Base-by-base conservation (phyloP, 2,797 vertebrate species). In the Chiroxiphia lanceolata region DNA sequence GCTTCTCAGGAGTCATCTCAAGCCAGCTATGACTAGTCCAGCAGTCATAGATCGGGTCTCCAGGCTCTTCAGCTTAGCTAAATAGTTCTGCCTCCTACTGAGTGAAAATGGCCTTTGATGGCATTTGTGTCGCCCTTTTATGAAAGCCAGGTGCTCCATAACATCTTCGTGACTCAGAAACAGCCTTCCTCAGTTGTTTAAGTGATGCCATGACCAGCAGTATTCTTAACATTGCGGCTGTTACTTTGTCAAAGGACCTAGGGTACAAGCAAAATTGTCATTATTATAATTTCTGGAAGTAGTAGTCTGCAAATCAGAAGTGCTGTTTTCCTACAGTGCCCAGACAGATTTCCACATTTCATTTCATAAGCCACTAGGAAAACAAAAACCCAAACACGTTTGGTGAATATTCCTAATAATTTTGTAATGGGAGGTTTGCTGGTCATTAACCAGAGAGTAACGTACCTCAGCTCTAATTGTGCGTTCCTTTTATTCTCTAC, bases 381-480 rank as follows among this genome's bases (percentile, higher is more conserved):
- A 40, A 83, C 61, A 31, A 4, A 0, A 1, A 2, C 8, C 13
- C 23, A 22, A 40, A 11, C 6, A 34, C 14, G 12, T 69, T 83
- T 83, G 10, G 11, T 78, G 57, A 85, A 51, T 63, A 78, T 54
- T 75, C 25, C 15, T 61, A 69, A 31, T 47, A 40, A 54, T 83
- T 92, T 81, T 89, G n/a, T 54, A 59, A 47, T 19, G 45, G 34
- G 11, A 68, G 9, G 17, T 78, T 75, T 87, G 38, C 34, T 60
- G 2, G 47, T 71, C 27, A 13, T 76, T 74, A 84, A 72, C 10
- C 42, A 21, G 51, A 69, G 21, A 78, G 18, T 54, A 85, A 71
- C 0, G 0, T 47, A 60, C 8, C 10, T 53, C 26, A 57, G 16
- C 36, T 92, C 9, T 85, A 63, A 26, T 13, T 36, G 21, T 16